Evolutionary conservation across 2,113 vertebrate genomes (phyloP).

Genomic region (Charadrius vociferus): DNA sequence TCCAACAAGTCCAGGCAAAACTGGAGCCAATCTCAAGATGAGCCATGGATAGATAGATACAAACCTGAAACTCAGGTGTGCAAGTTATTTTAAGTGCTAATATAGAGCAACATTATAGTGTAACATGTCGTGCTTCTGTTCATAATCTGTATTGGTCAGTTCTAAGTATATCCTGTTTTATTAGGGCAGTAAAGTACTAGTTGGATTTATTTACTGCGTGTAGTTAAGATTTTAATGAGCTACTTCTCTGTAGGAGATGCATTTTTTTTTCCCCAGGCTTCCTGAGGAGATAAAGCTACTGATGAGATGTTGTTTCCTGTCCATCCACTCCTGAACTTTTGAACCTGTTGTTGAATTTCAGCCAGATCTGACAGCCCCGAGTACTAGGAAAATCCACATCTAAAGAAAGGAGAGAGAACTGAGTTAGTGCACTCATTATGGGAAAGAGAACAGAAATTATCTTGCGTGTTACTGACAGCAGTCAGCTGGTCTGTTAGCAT

Average conservation of each 20-base stretch:
- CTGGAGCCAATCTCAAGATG: constrained; percentile 56
- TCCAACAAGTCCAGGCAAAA: not conserved
- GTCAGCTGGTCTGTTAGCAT: not conserved
- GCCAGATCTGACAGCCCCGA: not conserved
- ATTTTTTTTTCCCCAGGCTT: not conserved
- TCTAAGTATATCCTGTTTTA: accelerated
- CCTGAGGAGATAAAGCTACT: not conserved
- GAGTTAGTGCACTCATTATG: not conserved
- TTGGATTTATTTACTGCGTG: not conserved
- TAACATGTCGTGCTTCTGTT: not conserved
- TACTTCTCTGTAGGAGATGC: not conserved
- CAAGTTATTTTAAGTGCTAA: not conserved
- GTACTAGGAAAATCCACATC: not conserved
- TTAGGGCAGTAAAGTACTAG: not conserved
- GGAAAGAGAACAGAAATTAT: not conserved
- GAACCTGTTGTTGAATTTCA: not conserved
- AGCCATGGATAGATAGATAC: constrained; percentile 91
- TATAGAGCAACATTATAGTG: no score
- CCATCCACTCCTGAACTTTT: not conserved
- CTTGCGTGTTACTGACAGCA: not conserved
- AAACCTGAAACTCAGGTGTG: constrained; percentile 84
- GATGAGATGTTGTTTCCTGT: not conserved
- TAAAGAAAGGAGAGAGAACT: not conserved
- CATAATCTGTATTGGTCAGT: accelerated
- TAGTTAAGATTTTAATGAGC: not conserved